Conservation (phyloP, 2,113 vertebrate genomes). For the Cepphus grylle region DNA sequence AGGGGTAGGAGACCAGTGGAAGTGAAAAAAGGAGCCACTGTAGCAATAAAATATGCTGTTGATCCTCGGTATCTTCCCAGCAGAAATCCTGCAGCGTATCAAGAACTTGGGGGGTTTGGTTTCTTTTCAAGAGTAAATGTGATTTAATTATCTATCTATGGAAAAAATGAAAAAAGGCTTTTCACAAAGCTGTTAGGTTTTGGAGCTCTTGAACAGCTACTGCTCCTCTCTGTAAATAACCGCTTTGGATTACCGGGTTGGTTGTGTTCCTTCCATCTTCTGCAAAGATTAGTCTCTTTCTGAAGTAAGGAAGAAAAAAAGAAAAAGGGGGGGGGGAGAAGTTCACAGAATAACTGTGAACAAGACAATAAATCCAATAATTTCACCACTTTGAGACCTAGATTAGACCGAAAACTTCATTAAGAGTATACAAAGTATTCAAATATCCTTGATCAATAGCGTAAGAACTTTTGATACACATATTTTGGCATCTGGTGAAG, state of each 20-base stretch:
- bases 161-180: neutral
- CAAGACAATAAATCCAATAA: neutral
- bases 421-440: neutral
- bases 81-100: neutral
- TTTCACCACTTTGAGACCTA: neutral
- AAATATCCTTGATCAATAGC: neutral
- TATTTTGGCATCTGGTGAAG: neutral
- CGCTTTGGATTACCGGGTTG: neutral
- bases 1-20: neutral
- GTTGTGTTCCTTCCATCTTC: neutral
- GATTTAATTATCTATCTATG: neutral
- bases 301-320: neutral
- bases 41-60: neutral
- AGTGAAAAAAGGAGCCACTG: neutral
- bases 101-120: neutral
- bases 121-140: neutral
- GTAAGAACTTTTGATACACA: neutral
- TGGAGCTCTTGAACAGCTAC: neutral
- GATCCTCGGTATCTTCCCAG: neutral
- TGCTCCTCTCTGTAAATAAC: neutral
- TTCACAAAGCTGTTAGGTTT: neutral
- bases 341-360: neutral
- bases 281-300: neutral
- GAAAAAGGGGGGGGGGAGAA: accelerated
- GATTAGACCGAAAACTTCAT: neutral